Evolutionary conservation across 2,888 invertebrate species (phyloP).

Genomic region (Rhagophthalmus giganteus): DNA sequence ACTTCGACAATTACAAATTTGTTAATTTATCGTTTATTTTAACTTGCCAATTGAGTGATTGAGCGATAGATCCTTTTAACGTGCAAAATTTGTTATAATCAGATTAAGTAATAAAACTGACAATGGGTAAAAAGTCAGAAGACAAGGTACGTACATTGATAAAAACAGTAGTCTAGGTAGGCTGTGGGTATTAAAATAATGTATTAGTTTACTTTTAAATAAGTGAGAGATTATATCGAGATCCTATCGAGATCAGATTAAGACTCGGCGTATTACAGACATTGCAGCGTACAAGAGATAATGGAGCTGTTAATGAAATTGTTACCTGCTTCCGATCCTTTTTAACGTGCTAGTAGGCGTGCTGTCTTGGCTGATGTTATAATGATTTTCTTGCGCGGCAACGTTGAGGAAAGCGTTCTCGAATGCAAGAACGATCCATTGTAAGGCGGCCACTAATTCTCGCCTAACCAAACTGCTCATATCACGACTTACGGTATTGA

Average conservation of each 20-base stretch:
- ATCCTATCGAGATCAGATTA: no score
- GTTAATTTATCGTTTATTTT: no score
- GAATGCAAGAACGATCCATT: constrained; percentile 84
- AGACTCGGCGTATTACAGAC: no score
- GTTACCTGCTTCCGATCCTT: constrained; percentile 48
- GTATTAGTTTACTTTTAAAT: no score
- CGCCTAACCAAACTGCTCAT: constrained; percentile 86
- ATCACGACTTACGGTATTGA: constrained; percentile 73
- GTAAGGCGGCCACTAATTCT: constrained; percentile 84
- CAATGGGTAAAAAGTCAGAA: background rate
- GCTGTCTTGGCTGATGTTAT: constrained; percentile 48
- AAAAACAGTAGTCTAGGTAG: constrained; percentile 10
- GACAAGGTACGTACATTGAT: constrained; percentile 6
- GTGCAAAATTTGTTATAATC: no score
- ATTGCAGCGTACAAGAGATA: no score
- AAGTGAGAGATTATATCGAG: no score
- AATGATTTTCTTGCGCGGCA: constrained; percentile 62
- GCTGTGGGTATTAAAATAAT: constrained; percentile 5
- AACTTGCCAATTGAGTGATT: no score
- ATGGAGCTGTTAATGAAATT: constrained; percentile 18
- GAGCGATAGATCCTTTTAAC: no score
- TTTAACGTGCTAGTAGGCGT: constrained; percentile 43
- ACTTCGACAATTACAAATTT: no score
- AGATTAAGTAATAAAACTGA: no score
- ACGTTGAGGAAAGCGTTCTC: constrained; percentile 86